Evolutionary conservation across 2,113 vertebrate species (phyloP), one percentile per base, ranked within the genome.

Genomic region (Pseudorectes ferrugineus): DNA sequence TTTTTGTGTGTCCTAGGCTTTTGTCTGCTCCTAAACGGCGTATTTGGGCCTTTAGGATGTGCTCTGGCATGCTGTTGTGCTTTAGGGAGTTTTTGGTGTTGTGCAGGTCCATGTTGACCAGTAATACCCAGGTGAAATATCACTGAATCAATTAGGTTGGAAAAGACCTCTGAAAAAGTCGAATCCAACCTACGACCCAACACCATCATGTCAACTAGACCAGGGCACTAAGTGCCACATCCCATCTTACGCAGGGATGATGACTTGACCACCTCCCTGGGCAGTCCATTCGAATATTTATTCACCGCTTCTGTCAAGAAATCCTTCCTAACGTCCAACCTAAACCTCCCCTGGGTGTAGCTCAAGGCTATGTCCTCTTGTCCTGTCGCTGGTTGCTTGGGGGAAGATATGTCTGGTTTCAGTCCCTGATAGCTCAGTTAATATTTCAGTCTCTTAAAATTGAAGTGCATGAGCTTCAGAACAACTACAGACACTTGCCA

Each of bases 21-120:
- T 2, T 5, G 4, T 8, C 28, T 0, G 2, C 15, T 22, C 17
- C 11, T 3, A 18, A 42, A 51, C 16, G 5, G 28, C 5, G 0
- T 42, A 6, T 40, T 5, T 43, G 11, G 16, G 20, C 6, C 8
- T 36, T 28, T 0, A 9, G 38, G 18, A 1, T 17, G 7, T 3
- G 43, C 3, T 21, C 9, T 5, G 12, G 12, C 5, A 4, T 8
- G 9, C 1, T 0, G 2, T 8, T 26, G 14, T 22, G 33, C 22
- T 62, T 33, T 4, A 17, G 17, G 48, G 33, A 38, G 26, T 2
- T 0, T 17, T 29, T 14, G 2, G 22, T 10, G 24, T 52, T 1
- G 2, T 8, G 19, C 7, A 23, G 35, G 35, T 25, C 24, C 1
- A 0, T 9, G 11, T 8, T 66, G 48, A 12, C 10, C 11, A 1